Percentiles rank a stretch among this genome's conserved stretches.
Evolutionary conservation across 2,113 vertebrate species (phyloP).

Genomic region (Xyrauchen texanus): DNA sequence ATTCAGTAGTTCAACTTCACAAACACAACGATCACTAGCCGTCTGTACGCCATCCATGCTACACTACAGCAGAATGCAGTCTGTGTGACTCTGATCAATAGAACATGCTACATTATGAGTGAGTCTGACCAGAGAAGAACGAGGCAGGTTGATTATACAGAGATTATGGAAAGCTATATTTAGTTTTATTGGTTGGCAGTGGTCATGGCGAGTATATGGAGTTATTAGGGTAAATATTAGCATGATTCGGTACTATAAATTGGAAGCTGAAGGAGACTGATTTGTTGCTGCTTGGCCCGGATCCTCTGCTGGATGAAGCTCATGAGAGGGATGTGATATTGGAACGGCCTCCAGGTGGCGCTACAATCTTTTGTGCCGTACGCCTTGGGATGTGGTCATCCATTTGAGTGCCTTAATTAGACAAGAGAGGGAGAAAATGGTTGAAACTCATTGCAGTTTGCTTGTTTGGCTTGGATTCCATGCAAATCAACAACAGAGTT

Average conservation of each 20-base stretch:
- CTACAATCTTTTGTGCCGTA: conserved; percentile 91
- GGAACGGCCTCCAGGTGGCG: conserved; percentile 89
- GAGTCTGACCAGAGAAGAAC: conserved; percentile 23
- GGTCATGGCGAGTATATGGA: conserved; percentile 8
- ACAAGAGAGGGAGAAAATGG: background rate
- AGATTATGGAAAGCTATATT: conserved; percentile 13
- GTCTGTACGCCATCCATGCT: conserved; percentile 40
- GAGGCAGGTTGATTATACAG: conserved; percentile 17
- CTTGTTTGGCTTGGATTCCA: too few species aligned
- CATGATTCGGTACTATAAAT: conserved; percentile 29
- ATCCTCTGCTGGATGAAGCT: background rate
- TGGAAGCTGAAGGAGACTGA: conserved; percentile 26
- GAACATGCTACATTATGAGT: conserved; percentile 54
- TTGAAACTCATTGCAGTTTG: too few species aligned
- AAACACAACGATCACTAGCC: conserved; percentile 44
- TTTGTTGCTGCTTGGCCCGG: background rate
- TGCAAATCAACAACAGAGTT: too few species aligned
- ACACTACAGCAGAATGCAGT: conserved; percentile 44
- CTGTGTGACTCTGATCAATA: conserved; percentile 30
- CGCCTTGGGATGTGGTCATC: conserved; percentile 91
- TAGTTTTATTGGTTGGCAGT: too few species aligned
- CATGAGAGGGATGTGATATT: conserved; percentile 86
- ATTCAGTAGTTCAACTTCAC: conserved; percentile 26
- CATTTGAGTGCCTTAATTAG: conserved; percentile 80
- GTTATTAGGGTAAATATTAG: conserved; percentile 37